Conservation (phyloP, 1,140 invertebrate genomes). For the Drosophila kepulauana region DNA sequence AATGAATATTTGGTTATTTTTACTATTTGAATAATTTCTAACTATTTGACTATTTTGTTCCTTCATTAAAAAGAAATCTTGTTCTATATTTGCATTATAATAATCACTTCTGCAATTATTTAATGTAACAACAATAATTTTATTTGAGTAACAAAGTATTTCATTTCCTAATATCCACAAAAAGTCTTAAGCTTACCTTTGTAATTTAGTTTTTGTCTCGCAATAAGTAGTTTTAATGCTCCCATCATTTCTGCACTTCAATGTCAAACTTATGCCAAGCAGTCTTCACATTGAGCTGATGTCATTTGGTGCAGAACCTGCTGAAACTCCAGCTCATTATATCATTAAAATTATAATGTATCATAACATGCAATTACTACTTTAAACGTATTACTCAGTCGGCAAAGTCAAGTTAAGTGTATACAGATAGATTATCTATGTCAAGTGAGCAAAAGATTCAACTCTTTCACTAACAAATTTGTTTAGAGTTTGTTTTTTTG, state of each 20-base stretch:
- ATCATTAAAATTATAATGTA: conserved; percentile 17
- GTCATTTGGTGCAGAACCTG: conserved; percentile 17
- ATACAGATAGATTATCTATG: conserved; percentile 3
- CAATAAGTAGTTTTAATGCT: too few relatives aligned
- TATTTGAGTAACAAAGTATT: too few relatives aligned
- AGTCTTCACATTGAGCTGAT: background rate
- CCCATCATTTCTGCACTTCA: background rate
- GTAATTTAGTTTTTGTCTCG: too few relatives aligned
- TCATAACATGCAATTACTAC: background rate
- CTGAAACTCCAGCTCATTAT: background rate
- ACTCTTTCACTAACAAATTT: background rate
- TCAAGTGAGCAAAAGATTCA: background rate
- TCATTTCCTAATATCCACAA: too few relatives aligned
- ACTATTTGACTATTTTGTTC: too few relatives aligned
- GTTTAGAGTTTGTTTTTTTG: conserved; percentile 7
- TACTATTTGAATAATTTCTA: too few relatives aligned
- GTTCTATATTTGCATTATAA: too few relatives aligned
- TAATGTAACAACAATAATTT: too few relatives aligned
- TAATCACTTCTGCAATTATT: too few relatives aligned
- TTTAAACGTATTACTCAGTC: background rate
- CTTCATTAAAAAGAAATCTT: too few relatives aligned
- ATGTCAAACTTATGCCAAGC: background rate
- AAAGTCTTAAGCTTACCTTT: too few relatives aligned
- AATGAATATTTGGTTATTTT: too few relatives aligned
- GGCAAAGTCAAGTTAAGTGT: background rate